Evolutionary conservation across 2,888 invertebrate genomes (phyloP).

Genomic region (Taphrorychus bicolor): DNA sequence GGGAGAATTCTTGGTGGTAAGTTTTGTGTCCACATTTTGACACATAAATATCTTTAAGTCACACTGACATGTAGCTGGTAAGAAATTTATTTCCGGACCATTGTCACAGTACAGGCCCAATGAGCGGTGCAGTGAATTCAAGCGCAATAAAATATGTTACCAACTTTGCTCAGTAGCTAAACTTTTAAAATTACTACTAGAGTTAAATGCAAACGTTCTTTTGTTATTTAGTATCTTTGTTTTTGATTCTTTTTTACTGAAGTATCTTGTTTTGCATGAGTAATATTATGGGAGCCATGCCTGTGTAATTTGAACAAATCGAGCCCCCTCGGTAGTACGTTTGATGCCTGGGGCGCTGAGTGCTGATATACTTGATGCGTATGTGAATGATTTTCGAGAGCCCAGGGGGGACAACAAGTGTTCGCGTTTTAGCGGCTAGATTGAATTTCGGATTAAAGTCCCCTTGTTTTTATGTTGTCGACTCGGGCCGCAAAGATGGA

Average conservation of each 20-base stretch:
- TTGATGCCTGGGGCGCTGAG: slow-evolving; percentile 14
- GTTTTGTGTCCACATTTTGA: too few relatives aligned
- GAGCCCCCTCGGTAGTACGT: slow-evolving; percentile 24
- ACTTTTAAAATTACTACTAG: too few relatives aligned
- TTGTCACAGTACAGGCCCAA: too few relatives aligned
- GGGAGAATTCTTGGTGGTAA: too few relatives aligned
- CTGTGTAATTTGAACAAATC: slow-evolving; percentile 5
- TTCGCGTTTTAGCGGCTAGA: slow-evolving; percentile 23
- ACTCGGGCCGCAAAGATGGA: neutral
- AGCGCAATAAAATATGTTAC: too few relatives aligned
- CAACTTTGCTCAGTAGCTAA: too few relatives aligned
- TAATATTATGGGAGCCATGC: neutral
- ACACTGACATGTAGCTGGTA: too few relatives aligned
- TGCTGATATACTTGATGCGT: slow-evolving; percentile 25
- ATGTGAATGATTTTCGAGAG: slow-evolving; percentile 30
- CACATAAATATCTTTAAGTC: too few relatives aligned
- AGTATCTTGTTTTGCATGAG: too few relatives aligned
- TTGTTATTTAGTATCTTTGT: neutral
- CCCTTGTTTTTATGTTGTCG: slow-evolving; percentile 7
- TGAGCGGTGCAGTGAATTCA: too few relatives aligned
- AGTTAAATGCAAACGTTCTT: too few relatives aligned
- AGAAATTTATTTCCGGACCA: too few relatives aligned
- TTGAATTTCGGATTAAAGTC: slow-evolving; percentile 20
- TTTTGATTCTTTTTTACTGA: neutral
- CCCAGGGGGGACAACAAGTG: slow-evolving; percentile 23